Evolutionary conservation across 2,888 invertebrate genomes (phyloP).

Genomic region (Dilophus febrilis): DNA sequence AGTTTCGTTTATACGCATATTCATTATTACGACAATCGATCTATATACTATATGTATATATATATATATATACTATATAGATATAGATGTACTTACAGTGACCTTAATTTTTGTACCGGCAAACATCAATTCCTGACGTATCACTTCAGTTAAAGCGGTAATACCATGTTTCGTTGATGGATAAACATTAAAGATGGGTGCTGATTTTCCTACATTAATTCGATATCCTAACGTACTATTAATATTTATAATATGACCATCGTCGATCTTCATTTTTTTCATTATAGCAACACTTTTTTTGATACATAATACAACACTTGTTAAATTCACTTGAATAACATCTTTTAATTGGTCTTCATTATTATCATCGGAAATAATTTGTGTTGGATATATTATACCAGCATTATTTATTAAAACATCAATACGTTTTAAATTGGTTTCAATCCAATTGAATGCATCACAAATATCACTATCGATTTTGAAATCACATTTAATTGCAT

Average conservation of each 20-base stretch:
- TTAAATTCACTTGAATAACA: slow-evolving; percentile 30
- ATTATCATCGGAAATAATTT: slow-evolving; percentile 13
- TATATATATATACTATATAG: too few species aligned
- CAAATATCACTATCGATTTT: slow-evolving; percentile 35
- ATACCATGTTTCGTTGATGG: slow-evolving; percentile 20
- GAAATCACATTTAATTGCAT: slow-evolving; percentile 33
- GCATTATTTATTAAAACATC: slow-evolving; percentile 42
- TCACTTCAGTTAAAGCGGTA: slow-evolving; percentile 21
- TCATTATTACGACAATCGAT: not conserved
- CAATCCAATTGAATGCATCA: slow-evolving; percentile 34
- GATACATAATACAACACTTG: slow-evolving; percentile 27
- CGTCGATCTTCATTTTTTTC: slow-evolving; percentile 23
- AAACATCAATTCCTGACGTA: slow-evolving; percentile 23
- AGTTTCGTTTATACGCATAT: not conserved
- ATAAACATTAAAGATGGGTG: slow-evolving; percentile 18
- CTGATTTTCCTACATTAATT: slow-evolving; percentile 6
- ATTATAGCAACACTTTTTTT: slow-evolving; percentile 32
- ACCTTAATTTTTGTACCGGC: slow-evolving; percentile 18
- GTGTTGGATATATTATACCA: slow-evolving; percentile 21
- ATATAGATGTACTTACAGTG: slow-evolving; percentile 24
- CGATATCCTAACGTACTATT: slow-evolving; percentile 25
- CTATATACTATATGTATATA: too few species aligned
- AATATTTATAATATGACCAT: slow-evolving; percentile 31
- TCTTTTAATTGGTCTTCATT: slow-evolving; percentile 17
- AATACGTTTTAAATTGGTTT: slow-evolving; percentile 32